Evolutionary conservation across 2,888 invertebrate genomes (phyloP).

Genomic region (Argyresthia albistria): DNA sequence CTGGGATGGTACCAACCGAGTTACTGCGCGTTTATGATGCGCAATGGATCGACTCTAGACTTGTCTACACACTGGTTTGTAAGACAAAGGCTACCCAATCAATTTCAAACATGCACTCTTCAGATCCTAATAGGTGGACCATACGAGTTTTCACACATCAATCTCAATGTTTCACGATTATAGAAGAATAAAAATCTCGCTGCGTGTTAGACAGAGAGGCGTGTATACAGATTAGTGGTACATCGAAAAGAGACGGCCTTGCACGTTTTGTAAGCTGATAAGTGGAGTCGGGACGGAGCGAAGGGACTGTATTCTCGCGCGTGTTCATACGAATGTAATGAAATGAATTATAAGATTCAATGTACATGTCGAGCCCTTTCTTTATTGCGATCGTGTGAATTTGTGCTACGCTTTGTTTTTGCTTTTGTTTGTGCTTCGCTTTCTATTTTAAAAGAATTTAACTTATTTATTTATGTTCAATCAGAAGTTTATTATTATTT

Average conservation of each 20-base stretch:
- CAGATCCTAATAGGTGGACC: too few species aligned
- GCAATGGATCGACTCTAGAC: slow-evolving; percentile 41
- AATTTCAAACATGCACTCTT: slow-evolving; percentile 38
- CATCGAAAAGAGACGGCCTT: slow-evolving; percentile 49
- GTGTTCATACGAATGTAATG: slow-evolving; percentile 54
- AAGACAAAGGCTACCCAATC: slow-evolving; percentile 61
- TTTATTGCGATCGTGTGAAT: slow-evolving; percentile 21
- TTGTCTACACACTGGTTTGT: background rate
- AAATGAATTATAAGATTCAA: slow-evolving; percentile 68
- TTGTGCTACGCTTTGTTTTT: background rate
- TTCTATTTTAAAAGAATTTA: too few species aligned
- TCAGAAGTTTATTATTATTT: too few species aligned
- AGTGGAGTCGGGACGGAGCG: slow-evolving; percentile 55
- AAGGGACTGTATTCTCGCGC: slow-evolving; percentile 50
- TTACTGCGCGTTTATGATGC: slow-evolving; percentile 60
- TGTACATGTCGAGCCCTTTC: slow-evolving; percentile 24
- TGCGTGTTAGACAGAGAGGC: slow-evolving; percentile 51
- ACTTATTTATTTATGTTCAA: too few species aligned
- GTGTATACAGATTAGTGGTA: slow-evolving; percentile 41
- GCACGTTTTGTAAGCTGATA: slow-evolving; percentile 71
- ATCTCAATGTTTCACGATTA: slow-evolving; percentile 25
- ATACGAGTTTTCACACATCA: too few species aligned
- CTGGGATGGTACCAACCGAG: slow-evolving; percentile 19
- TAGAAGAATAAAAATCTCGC: slow-evolving; percentile 70
- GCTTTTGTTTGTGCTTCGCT: too few species aligned